A percentile compares a stretch with the other conserved stretches of the same genome.
Conservation (phyloP, 2,888 invertebrate species). For the Nasonovia ribisnigri region DNA sequence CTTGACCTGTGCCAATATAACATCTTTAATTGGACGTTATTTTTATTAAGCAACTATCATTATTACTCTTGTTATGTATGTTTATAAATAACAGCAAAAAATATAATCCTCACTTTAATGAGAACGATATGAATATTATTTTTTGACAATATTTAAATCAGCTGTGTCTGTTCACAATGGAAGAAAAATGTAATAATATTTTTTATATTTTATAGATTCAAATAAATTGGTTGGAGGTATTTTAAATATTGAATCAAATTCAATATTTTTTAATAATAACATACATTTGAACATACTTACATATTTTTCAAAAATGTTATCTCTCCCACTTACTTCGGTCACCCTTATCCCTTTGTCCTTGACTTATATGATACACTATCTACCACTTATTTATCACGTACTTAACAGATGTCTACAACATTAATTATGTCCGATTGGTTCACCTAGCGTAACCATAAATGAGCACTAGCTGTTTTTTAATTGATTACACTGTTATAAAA, state of each 20-base stretch:
- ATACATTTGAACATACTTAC: background rate
- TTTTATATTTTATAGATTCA: background rate
- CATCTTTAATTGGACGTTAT: background rate
- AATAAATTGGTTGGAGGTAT: background rate
- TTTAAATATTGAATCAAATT: background rate
- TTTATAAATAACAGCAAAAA: background rate
- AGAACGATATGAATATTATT: background rate
- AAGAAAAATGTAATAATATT: background rate
- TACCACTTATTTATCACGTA: background rate
- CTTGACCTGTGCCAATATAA: slow-evolving; percentile 6
- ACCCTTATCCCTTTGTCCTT: background rate
- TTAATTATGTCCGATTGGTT: background rate
- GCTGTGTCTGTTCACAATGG: background rate
- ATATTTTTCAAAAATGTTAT: background rate
- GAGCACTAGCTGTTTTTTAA: background rate
- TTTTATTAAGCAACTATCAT: slow-evolving; percentile 7
- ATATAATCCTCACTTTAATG: background rate
- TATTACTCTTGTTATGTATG: background rate
- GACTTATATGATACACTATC: background rate
- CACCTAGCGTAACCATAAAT: background rate
- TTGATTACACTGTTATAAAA: background rate
- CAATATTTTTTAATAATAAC: background rate
- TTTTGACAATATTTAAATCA: background rate
- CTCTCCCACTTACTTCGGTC: background rate
- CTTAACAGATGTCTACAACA: background rate